Evolutionary conservation across 2,888 invertebrate genomes (phyloP).

Genomic region (Dorcus parallelipipedus): DNA sequence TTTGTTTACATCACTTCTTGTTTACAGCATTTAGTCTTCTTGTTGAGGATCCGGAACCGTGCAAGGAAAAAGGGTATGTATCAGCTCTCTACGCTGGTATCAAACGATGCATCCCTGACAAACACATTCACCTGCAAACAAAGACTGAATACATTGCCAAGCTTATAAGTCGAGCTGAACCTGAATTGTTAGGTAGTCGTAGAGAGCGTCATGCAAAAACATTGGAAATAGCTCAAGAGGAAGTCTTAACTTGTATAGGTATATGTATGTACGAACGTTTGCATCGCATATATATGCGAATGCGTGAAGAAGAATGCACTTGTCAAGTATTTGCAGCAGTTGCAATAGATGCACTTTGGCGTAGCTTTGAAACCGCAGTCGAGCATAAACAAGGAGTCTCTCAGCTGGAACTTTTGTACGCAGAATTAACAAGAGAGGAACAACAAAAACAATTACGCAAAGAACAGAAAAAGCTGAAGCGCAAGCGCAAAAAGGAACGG

Average conservation of each 20-base stretch:
- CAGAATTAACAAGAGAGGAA: conserved; percentile 85
- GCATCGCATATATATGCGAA: conserved; percentile 79
- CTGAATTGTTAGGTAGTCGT: conserved; percentile 82
- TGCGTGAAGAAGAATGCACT: conserved; percentile 90
- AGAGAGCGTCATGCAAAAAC: conserved; percentile 94
- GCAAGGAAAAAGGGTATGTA: conserved; percentile 87
- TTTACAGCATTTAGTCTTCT: conserved; percentile 76
- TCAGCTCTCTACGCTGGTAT: conserved; percentile 83
- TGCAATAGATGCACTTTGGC: conserved; percentile 80
- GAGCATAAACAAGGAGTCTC: conserved; percentile 81
- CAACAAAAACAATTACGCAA: conserved; percentile 78
- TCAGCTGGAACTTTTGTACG: conserved; percentile 82
- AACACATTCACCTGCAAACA: conserved; percentile 83
- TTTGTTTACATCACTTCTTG: not conserved
- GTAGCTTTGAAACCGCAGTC: conserved; percentile 87
- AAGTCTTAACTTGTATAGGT: conserved; percentile 91
- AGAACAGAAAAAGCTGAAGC: conserved; percentile 82
- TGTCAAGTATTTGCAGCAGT: conserved; percentile 89
- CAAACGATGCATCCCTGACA: conserved; percentile 78
- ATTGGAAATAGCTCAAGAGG: conserved; percentile 94
- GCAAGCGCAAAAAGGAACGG: conserved; percentile 69
- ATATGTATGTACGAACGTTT: conserved; percentile 90
- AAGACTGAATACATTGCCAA: conserved; percentile 86
- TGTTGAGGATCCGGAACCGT: conserved; percentile 78
- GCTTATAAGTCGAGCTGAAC: conserved; percentile 86